Evolutionary conservation across 2,113 vertebrate species (phyloP), one percentile per base, ranked within the genome.

Genomic region (Turdus rufiventris): DNA sequence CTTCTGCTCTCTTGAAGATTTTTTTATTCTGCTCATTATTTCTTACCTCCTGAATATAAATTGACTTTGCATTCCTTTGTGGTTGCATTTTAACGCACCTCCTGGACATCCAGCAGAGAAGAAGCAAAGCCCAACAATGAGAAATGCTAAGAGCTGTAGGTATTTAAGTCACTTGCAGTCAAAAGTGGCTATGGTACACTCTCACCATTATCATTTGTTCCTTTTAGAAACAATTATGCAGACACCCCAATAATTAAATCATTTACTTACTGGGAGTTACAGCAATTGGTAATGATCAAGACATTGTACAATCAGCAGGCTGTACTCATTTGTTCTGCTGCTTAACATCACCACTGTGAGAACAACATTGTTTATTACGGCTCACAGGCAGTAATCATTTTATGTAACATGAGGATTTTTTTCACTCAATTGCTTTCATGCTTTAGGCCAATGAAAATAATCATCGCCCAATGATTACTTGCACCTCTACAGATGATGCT

Each of bases 351-450:
- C 60, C 34, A 76, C 86, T 90, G 94, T 38, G 56, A 96, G 92
- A 96, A 95, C 68, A 96, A 93, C 94, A 90, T 85, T 98, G 92
- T 97, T 98, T 98, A 97, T 97, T 96, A 96, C 95, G 63, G 96
- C 97, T 98, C 91, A 97, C 96, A 98, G 97, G 97, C 98, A 97
- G 96, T 88, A 97, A 98, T 98, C 92, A 97, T 97, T 98, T 98
- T 96, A 97, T 91, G 94, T 97, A 98, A 98, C 92, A 92, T 19
- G 94, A 98, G 70, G 74, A 94, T 94, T 97, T 98, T 97, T 98
- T 98, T 96, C 96, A 97, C 96, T 97, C 97, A 98, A 97, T 98
- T 98, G 96, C 95, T 97, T 97, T 97, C 87, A 93, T 92, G 97
- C 97, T 98, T 96, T 95, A 97, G 97, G 98, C 94, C 97, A 95